Evolutionary conservation across 2,113 vertebrate species (phyloP).

Genomic region (Dasypus novemcinctus): DNA sequence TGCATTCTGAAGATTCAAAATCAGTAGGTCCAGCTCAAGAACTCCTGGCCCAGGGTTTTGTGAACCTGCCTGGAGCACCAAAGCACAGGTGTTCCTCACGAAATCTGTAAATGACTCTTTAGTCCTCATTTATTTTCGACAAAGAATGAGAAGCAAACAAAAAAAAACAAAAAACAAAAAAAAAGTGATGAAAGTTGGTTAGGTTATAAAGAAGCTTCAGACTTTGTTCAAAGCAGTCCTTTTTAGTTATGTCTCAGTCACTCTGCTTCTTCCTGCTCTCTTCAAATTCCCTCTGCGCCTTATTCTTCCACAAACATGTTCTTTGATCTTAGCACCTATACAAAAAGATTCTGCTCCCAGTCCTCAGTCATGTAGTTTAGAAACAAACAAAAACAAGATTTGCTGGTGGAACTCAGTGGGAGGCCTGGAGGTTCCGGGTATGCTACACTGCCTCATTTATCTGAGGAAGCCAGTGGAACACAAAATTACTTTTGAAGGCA

Average conservation of each 20-base stretch:
- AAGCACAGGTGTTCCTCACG: not conserved
- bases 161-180: not conserved
- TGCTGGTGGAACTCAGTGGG: not conserved
- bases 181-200: not conserved
- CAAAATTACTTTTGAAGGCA: not conserved
- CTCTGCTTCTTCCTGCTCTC: slow-evolving; percentile 22
- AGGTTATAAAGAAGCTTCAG: slow-evolving; percentile 32
- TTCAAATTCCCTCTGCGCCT: slow-evolving; percentile 68
- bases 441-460: not conserved
- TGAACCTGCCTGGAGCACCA: not conserved
- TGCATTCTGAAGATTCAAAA: not conserved
- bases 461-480: not conserved
- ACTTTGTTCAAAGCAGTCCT: not conserved
- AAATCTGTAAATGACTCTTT: slow-evolving; percentile 34
- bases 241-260: not conserved
- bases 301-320: slow-evolving; percentile 72
- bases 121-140: slow-evolving; percentile 47
- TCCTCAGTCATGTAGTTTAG: not conserved
- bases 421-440: not conserved
- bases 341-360: slow-evolving; percentile 30
- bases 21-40: not conserved
- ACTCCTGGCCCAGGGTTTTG: not conserved
- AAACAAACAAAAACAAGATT: not conserved
- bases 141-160: slow-evolving; percentile 19
- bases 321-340: slow-evolving; percentile 76